Evolutionary conservation across 1,140 invertebrate species (phyloP), one percentile per base, ranked within the genome.

Genomic region (Araneus ventricosus): DNA sequence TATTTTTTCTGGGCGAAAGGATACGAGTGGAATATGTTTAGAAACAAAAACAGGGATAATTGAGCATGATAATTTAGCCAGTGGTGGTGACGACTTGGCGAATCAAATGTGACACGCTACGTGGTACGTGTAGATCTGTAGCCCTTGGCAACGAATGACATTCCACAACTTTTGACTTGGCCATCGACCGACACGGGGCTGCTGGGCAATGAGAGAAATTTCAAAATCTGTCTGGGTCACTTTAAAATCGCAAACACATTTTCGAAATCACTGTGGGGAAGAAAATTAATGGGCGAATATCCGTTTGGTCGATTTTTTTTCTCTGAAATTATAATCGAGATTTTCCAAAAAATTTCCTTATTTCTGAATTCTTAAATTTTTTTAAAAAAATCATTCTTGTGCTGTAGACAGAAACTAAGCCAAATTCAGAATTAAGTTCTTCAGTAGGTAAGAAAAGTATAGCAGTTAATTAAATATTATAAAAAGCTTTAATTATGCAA

Each of bases 161-260:
- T 92, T 92, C 90, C 90, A 92, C 41, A 92, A 92, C 90, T 85
- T 92, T 92, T 84, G 80, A 52, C 82, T 70, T 85, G 80, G 82
- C 90, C 82, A 75, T 75, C 70, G 70, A 75, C 70, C 70, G 70
- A 75, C 45, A 75, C 2, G 20, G n/a, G 70, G 30, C 30, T 75
- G 70, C 70, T 37, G n/a, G 17, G 30, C 14, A 75, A 70, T 34
- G 2, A 3, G 30, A 75, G 30, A 75, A 75, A 34, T 75, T 75
- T 75, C 5, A 75, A 75, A 30, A 34, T 34, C 27, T 75, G 67
- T 75, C 67, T 75, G 67, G 67, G 67, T 75, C 67, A 75, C 17
- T 75, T 75, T 75, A 34, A 75, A 75, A 75, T 75, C 30, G 27
- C 63, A 67, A 67, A 67, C 10, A 8, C 45, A 52, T 14, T 52